Base-by-base conservation (phyloP, 2,113 vertebrate species). In the Antennarius striatus region DNA sequence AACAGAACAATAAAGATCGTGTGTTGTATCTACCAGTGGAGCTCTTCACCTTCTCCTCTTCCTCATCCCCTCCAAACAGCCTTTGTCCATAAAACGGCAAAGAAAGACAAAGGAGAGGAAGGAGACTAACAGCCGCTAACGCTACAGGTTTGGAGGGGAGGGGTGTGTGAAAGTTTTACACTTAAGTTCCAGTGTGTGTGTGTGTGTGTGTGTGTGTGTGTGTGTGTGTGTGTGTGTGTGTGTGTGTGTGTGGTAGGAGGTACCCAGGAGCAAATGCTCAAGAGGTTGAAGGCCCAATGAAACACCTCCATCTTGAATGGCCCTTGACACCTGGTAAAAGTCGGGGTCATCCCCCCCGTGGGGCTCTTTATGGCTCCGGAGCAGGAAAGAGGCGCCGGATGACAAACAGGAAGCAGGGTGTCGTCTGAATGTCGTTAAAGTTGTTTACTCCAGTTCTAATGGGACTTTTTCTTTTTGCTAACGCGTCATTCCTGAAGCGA, bases 261-360 rank as follows among this genome's bases (percentile, higher is more conserved):
- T 61, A 50, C 69, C 81, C 79, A 80, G 79, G 65, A 86, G 75
- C 78, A 82, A 85, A 84, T 71, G 81, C 71, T 81, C 69, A 59
- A 78, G 56, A 72, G 70, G 69, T 74, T 79, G 46, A 70, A 53
- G 79, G 49, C 54, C 61, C 80, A 76, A 61, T 79, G 80, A 80
- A 84, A 88, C 82, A 84, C 81, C 67, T 81, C 71, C 57, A 56
- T 68, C 63, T 32, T 71, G 77, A 85, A 77, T 53, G 50, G 69
- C 43, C 73, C 68, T 73, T 29, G 6, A 86, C 86, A 89, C 87
- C 89, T 87, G 87, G 80, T 83, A 86, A 86, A 87, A 76, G 84
- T 71, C 66, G 0, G 51, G 50, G 59, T 69, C 72, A 17, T 61
- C 63, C 17, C 79, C 29, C 17, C 79, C 29, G 4, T 60, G 53